phyloP scores from a whole-genome alignment of 2,888 invertebrate genomes.

The Xestia rhomboidea region DNA sequence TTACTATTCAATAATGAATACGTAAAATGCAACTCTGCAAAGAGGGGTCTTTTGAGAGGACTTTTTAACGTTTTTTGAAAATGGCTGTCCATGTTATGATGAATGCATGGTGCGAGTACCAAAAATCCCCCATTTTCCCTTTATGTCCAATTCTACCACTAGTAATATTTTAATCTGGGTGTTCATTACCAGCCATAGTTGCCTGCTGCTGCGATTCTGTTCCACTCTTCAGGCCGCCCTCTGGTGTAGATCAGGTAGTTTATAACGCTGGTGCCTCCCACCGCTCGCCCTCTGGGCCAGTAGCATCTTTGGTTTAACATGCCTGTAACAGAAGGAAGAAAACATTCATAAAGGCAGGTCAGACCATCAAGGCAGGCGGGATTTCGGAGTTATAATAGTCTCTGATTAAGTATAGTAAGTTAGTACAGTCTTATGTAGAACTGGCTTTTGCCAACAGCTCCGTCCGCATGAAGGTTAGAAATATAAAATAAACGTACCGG shows the following conservation, averaged over 20 bases:
- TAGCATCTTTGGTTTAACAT: slow-evolving; percentile 89
- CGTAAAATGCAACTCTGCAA: not conserved
- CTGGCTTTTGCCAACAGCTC: not conserved
- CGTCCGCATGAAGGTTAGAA: not conserved
- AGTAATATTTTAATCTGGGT: not conserved
- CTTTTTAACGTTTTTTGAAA: not conserved
- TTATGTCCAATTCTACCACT: not conserved
- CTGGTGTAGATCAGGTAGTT: slow-evolving; percentile 96
- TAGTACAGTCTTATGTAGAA: no score
- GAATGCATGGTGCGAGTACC: not conserved
- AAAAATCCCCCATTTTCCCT: not conserved
- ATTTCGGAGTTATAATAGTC: not conserved
- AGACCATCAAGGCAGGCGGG: no score
- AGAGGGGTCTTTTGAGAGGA: not conserved
- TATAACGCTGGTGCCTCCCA: slow-evolving; percentile 95
- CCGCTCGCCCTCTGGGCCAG: slow-evolving; percentile 94
- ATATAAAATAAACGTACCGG: not conserved
- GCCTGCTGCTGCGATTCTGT: slow-evolving; percentile 92
- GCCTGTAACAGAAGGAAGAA: slow-evolving; percentile 70
- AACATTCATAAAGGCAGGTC: not conserved
- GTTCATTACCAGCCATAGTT: slow-evolving; percentile 92
- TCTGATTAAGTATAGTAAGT: not conserved
- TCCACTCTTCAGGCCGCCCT: slow-evolving; percentile 93
- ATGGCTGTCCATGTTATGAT: not conserved
- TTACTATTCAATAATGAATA: not conserved